Evolutionary conservation across 2,797 vertebrate genomes (phyloP).

Genomic region (Tapera naevia): DNA sequence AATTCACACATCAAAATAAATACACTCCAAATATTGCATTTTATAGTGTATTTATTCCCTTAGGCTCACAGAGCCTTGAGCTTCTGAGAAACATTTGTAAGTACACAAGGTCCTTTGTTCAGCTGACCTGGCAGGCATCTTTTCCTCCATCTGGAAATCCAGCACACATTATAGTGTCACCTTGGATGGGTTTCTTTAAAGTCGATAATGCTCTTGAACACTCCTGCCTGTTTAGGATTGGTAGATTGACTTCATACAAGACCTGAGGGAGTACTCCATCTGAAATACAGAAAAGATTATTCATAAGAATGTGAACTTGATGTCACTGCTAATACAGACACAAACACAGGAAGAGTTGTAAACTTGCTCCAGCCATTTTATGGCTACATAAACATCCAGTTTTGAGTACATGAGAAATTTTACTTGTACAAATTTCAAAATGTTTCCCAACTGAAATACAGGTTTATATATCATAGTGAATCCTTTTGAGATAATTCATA

Average conservation of each 20-base stretch:
- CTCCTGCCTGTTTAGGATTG: slow-evolving; percentile 77
- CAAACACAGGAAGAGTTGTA: background rate
- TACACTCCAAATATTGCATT: background rate
- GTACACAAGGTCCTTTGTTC: background rate
- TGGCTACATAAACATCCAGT: background rate
- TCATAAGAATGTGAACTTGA: background rate
- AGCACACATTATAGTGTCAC: slow-evolving; percentile 83
- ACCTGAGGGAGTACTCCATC: slow-evolving; percentile 78
- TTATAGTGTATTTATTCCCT: background rate
- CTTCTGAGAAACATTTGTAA: background rate
- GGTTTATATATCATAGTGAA: background rate
- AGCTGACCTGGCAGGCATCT: slow-evolving; percentile 87
- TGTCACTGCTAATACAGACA: background rate
- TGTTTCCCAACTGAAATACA: background rate
- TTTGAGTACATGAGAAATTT: background rate
- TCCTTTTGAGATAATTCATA: background rate
- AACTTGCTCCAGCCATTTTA: background rate
- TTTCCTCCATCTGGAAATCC: slow-evolving; percentile 85
- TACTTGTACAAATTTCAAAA: background rate
- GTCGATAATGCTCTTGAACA: slow-evolving; percentile 79
- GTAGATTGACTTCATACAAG: slow-evolving; percentile 81
- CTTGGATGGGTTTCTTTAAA: slow-evolving; percentile 67
- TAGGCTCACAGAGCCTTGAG: background rate
- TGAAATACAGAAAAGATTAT: slow-evolving; percentile 42
- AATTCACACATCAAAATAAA: background rate